Conservation (phyloP, 2,888 invertebrate genomes). For the Teleiodes luculella region DNA sequence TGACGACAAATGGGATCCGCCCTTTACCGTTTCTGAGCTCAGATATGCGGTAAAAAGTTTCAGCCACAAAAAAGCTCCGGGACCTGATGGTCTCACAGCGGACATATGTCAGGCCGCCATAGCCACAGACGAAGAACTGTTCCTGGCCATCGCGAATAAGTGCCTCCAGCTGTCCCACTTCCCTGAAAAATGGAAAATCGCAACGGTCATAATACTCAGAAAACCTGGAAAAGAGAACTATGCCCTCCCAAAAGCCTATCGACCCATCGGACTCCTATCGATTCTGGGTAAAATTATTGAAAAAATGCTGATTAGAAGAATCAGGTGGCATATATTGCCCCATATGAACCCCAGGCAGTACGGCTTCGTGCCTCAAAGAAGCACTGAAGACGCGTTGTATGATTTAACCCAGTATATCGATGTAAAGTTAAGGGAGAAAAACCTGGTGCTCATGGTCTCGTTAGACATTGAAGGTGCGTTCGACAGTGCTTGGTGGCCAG, state of each 20-base stretch:
- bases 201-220: too few species aligned
- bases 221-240: slow-evolving; percentile 1
- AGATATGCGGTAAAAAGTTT: background rate
- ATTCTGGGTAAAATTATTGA: slow-evolving; percentile 5
- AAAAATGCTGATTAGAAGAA: background rate
- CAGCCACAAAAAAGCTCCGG: slow-evolving; percentile 19
- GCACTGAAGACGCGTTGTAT: background rate
- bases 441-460: background rate
- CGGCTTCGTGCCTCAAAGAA: slow-evolving; percentile 22
- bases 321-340: slow-evolving; percentile 19
- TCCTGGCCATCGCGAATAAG: background rate
- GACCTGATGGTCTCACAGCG: slow-evolving; percentile 13
- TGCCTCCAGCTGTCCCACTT: background rate
- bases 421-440: background rate
- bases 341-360: slow-evolving; percentile 25
- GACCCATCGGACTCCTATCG: slow-evolving; percentile 5
- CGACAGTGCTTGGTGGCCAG: background rate
- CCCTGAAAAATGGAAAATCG: background rate
- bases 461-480: background rate
- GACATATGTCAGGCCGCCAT: slow-evolving; percentile 12
- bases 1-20: background rate
- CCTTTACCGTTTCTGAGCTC: background rate
- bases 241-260: slow-evolving; percentile 12
- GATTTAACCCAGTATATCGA: background rate
- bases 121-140: background rate